A percentile compares a stretch with the other conserved stretches of the same genome.
Conservation (phyloP, 2,888 invertebrate genomes). For the Orthonevra nobilis region DNA sequence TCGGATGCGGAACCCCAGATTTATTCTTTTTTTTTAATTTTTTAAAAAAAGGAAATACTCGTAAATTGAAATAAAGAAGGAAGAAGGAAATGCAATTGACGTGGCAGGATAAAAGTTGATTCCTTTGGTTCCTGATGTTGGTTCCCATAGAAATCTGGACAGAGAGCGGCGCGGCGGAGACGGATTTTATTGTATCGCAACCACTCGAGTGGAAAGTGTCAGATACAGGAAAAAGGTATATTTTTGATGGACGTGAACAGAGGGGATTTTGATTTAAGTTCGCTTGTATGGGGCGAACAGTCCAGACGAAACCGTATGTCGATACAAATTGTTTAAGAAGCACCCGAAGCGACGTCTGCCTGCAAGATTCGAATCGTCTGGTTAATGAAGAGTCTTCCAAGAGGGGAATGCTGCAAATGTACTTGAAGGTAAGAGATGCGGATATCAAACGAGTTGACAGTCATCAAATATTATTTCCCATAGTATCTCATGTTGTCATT, state of each 20-base stretch:
- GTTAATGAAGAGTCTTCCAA: no score
- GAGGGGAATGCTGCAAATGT: no score
- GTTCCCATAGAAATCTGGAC: slow-evolving; percentile 55
- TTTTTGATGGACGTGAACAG: slow-evolving; percentile 60
- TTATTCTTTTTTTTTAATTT: slow-evolving; percentile 4
- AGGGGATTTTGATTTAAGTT: slow-evolving; percentile 49
- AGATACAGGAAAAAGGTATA: slow-evolving; percentile 60
- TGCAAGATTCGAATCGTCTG: no score
- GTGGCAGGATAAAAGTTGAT: slow-evolving; percentile 66
- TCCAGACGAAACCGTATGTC: slow-evolving; percentile 21
- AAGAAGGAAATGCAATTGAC: slow-evolving; percentile 65
- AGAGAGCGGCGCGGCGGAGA: slow-evolving; percentile 16
- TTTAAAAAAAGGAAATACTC: slow-evolving; percentile 33
- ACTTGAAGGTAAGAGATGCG: no score
- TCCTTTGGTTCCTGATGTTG: slow-evolving; percentile 62
- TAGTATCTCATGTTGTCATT: no score
- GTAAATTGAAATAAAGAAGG: slow-evolving; percentile 47
- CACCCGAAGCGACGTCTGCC: no score
- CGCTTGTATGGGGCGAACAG: slow-evolving; percentile 16
- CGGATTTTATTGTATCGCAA: slow-evolving; percentile 65
- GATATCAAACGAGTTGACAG: no score
- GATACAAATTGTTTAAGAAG: neutral
- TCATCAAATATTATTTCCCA: no score
- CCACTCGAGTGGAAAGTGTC: slow-evolving; percentile 68
- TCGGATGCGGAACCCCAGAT: slow-evolving; percentile 28